A percentile compares a stretch with the other conserved stretches of the same genome.
phyloP scores from a whole-genome alignment of 2,113 vertebrate species.

The Echinops telfairi region DNA sequence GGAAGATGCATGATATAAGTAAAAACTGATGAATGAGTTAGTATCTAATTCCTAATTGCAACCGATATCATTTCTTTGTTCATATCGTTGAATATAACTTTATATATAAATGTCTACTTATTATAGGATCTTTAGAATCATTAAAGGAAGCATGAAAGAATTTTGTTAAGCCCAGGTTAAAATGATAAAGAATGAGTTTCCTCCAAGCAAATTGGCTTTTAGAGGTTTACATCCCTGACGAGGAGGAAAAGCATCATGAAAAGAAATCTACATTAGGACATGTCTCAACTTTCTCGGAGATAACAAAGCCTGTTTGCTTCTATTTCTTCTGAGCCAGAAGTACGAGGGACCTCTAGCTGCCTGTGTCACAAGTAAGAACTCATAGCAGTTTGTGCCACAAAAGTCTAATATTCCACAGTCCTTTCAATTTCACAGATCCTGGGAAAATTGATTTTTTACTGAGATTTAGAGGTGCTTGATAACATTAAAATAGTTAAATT shows the following conservation, averaged over 20 bases:
- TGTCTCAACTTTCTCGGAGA: neutral
- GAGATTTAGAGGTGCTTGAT: neutral
- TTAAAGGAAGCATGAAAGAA: neutral
- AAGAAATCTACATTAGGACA: neutral
- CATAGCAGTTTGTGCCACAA: neutral
- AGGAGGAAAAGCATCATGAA: slow-evolving; percentile 10
- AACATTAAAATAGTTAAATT: slow-evolving; percentile 10
- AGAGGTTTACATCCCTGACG: neutral
- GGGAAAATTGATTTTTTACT: neutral
- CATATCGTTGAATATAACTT: slow-evolving; percentile 34
- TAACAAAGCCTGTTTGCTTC: slow-evolving; percentile 2
- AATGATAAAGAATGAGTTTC: slow-evolving; percentile 48
- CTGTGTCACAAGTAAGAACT: neutral
- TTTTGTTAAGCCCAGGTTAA: slow-evolving; percentile 1
- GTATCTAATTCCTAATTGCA: slow-evolving; percentile 28
- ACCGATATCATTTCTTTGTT: slow-evolving; percentile 49
- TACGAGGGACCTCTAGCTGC: neutral
- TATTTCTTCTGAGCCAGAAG: neutral
- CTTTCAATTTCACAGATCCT: neutral
- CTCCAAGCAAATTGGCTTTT: slow-evolving; percentile 33
- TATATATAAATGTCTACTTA: slow-evolving; percentile 20
- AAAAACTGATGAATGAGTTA: slow-evolving; percentile 71
- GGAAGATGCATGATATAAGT: slow-evolving; percentile 1
- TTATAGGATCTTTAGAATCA: slow-evolving; percentile 32
- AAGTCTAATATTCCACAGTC: slow-evolving; percentile 14